Conservation (phyloP, 2,888 invertebrate genomes). For the Plagiodera versicolora region DNA sequence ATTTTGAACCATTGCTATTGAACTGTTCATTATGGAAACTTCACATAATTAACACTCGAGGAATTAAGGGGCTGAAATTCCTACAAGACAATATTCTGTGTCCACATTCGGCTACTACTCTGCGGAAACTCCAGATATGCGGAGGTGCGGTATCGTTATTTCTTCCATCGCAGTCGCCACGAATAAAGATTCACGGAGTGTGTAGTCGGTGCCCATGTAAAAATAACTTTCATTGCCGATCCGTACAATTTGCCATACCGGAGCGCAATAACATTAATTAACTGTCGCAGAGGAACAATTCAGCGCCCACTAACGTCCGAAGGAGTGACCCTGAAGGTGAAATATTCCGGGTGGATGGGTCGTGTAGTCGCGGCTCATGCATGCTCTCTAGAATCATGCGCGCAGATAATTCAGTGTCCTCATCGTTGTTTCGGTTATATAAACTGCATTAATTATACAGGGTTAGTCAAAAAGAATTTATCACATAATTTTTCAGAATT, state of each 20-base stretch:
- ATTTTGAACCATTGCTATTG: too few species aligned
- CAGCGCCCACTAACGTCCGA: slow-evolving; percentile 30
- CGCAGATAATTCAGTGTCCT: neutral
- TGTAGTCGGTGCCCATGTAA: slow-evolving; percentile 1
- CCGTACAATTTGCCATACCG: slow-evolving; percentile 25
- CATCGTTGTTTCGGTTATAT: neutral
- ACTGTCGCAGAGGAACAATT: slow-evolving; percentile 29
- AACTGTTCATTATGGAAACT: too few species aligned
- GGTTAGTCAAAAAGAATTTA: too few species aligned
- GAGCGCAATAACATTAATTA: slow-evolving; percentile 33
- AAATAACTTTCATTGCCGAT: slow-evolving; percentile 28
- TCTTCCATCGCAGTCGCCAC: neutral
- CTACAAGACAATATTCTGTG: neutral
- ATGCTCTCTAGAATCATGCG: slow-evolving; percentile 6
- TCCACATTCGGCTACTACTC: too few species aligned
- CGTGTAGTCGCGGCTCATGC: slow-evolving; percentile 17
- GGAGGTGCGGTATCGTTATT: neutral
- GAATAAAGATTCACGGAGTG: slow-evolving; percentile 1
- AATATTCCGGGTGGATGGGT: slow-evolving; percentile 23
- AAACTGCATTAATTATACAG: neutral
- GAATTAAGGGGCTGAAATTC: too few species aligned
- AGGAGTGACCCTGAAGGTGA: slow-evolving; percentile 26
- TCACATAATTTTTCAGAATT: too few species aligned
- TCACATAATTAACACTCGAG: too few species aligned
- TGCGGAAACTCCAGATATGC: neutral